These are phyloP conservation scores for Lacerta agilis DNA, from an alignment of 2,797 vertebrate species.

Conservation along the genomic window DNA sequence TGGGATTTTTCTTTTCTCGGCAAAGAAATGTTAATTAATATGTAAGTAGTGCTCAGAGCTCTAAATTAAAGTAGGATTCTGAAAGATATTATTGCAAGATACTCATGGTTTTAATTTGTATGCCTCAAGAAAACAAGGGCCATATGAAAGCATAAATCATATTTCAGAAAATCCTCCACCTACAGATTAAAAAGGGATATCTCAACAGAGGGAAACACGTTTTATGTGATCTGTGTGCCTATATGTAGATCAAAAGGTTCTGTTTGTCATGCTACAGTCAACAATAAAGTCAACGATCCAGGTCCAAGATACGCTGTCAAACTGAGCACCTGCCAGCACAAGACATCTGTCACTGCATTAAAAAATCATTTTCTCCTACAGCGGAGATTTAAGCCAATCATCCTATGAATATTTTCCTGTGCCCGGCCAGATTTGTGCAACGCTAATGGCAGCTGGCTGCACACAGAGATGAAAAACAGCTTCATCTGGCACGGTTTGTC, in stretches of 20 bases:
- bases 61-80: background rate
- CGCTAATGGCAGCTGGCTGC: constrained; percentile 65
- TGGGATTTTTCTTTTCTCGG: background rate
- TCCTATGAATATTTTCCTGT: constrained; percentile 80
- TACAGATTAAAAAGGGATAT: constrained; percentile 60
- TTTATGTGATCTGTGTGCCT: constrained; percentile 56
- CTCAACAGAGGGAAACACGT: constrained; percentile 51
- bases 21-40: background rate
- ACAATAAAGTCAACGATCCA: constrained; percentile 78
- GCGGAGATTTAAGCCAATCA: constrained; percentile 76
- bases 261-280: constrained; percentile 69
- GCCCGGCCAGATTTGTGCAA: constrained; percentile 76
- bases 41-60: background rate
- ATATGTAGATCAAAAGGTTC: constrained; percentile 62
- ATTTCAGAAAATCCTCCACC: background rate
- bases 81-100: background rate
- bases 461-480: constrained; percentile 75
- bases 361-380: constrained; percentile 77
- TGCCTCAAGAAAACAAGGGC: background rate
- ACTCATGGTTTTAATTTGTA: background rate
- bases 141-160: background rate
- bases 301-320: constrained; percentile 76
- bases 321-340: constrained; percentile 75
- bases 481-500: constrained; percentile 73
- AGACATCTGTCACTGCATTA: constrained; percentile 80